Evolutionary conservation across 2,888 invertebrate genomes (phyloP).

Genomic region (Parnassius smintheus): DNA sequence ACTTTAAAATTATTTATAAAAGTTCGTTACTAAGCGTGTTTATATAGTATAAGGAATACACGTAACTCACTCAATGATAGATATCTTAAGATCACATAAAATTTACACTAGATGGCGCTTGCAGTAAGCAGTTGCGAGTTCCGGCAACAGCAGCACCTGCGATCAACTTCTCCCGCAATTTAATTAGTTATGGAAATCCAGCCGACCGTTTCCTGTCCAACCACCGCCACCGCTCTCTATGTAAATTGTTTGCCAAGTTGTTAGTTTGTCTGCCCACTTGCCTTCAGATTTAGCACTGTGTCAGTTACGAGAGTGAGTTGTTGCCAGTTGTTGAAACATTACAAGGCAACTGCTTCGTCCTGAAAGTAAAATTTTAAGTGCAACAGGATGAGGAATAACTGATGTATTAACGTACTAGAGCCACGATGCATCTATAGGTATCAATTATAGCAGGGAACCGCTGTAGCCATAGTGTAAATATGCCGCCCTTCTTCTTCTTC

Average conservation of each 20-base stretch:
- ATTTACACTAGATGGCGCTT: background rate
- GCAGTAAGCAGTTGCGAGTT: background rate
- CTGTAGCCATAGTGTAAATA: too few species aligned
- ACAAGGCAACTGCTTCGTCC: too few species aligned
- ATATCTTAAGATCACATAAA: background rate
- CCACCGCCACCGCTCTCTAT: conserved; percentile 29
- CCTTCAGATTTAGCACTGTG: conserved; percentile 33
- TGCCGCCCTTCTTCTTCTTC: too few species aligned
- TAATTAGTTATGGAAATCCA: conserved; percentile 50
- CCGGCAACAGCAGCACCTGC: conserved; percentile 33
- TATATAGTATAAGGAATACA: too few species aligned
- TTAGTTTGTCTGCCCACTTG: conserved; percentile 31
- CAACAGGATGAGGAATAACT: too few species aligned
- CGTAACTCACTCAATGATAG: too few species aligned
- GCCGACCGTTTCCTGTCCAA: conserved; percentile 40
- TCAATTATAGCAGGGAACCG: too few species aligned
- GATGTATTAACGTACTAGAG: too few species aligned
- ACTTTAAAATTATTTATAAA: too few species aligned
- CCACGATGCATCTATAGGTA: too few species aligned
- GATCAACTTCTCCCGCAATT: conserved; percentile 40
- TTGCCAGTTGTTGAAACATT: background rate
- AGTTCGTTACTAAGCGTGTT: too few species aligned
- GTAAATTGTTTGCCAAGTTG: conserved; percentile 34
- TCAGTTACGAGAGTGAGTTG: background rate
- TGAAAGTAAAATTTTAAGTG: too few species aligned